Conservation (phyloP, 2,113 vertebrate species). For the Oncorhynchus clarkii region DNA sequence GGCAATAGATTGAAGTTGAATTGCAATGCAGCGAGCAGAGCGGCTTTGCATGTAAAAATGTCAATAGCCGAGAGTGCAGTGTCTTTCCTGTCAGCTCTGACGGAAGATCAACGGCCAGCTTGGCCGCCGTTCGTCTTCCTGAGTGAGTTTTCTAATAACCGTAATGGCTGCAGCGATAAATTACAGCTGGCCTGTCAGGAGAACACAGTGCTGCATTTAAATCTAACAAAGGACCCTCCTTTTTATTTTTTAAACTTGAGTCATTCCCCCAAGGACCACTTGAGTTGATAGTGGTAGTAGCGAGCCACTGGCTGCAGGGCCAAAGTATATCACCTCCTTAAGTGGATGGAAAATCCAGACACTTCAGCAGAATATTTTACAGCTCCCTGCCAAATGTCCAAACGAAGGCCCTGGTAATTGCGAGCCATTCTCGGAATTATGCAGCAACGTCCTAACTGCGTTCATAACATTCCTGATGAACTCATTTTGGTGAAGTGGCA, state of each 20-base stretch:
- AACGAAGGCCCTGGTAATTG: slow-evolving; percentile 11
- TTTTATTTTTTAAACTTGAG: slow-evolving; percentile 49
- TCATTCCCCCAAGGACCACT: slow-evolving; percentile 45
- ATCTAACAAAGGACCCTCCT: slow-evolving; percentile 59
- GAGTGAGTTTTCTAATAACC: slow-evolving; percentile 76
- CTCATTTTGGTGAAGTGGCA: slow-evolving; percentile 46
- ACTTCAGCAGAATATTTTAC: slow-evolving; percentile 42
- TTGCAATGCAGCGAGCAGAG: slow-evolving; percentile 53
- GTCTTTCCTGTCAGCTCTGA: slow-evolving; percentile 65
- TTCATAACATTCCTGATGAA: slow-evolving; percentile 40
- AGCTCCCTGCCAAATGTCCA: slow-evolving; percentile 18
- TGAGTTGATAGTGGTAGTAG: slow-evolving; percentile 33
- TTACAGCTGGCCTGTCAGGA: slow-evolving; percentile 61
- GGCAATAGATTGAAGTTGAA: slow-evolving; percentile 52
- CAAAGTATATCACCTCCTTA: slow-evolving; percentile 45
- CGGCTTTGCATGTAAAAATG: slow-evolving; percentile 62
- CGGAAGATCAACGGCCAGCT: slow-evolving; percentile 53
- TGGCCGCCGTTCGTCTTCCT: slow-evolving; percentile 67
- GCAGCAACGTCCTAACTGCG: slow-evolving; percentile 35
- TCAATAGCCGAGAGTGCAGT: slow-evolving; percentile 63
- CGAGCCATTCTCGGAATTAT: slow-evolving; percentile 49
- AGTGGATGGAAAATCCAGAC: slow-evolving; percentile 40
- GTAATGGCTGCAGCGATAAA: slow-evolving; percentile 72
- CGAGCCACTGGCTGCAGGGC: slow-evolving; percentile 21
- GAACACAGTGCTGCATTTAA: slow-evolving; percentile 70